These are phyloP conservation scores for Trachymyrmex cornetzi DNA, from an alignment of 1,140 invertebrate genomes.

Conservation along the genomic window DNA sequence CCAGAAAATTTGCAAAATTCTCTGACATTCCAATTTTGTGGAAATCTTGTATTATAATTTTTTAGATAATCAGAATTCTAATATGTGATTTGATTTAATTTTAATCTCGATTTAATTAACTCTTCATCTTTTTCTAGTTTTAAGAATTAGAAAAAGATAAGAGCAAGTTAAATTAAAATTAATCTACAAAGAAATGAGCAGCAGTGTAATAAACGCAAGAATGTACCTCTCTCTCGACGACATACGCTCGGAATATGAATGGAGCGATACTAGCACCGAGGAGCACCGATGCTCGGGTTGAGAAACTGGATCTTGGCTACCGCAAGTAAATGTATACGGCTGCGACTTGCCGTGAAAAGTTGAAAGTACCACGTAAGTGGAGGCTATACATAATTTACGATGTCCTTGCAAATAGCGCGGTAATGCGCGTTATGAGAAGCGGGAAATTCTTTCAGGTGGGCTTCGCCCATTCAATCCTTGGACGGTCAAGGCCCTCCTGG, in stretches of 20 bases:
- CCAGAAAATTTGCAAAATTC: no score
- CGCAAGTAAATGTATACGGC: not conserved
- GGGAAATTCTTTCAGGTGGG: not conserved
- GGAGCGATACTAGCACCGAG: not conserved
- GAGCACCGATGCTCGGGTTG: not conserved
- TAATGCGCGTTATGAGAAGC: not conserved
- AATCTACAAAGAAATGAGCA: no score
- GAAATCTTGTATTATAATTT: no score
- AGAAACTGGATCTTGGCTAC: conserved; percentile 33
- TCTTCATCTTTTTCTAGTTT: no score
- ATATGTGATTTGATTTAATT: no score
- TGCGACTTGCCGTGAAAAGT: conserved; percentile 14
- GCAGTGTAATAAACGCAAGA: not conserved
- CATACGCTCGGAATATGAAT: not conserved
- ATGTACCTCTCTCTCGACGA: not conserved
- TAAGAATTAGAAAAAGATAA: no score
- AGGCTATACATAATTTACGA: conserved; percentile 27
- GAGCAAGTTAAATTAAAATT: no score
- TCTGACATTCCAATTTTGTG: no score
- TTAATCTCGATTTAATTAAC: no score
- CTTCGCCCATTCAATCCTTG: conserved; percentile 4
- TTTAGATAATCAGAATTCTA: no score
- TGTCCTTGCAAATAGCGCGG: conserved; percentile 16
- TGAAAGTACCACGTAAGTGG: conserved; percentile 31
- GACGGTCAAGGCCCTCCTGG: not conserved